Base-by-base conservation (phyloP, 2,888 invertebrate genomes). In the Suillia variegata region DNA sequence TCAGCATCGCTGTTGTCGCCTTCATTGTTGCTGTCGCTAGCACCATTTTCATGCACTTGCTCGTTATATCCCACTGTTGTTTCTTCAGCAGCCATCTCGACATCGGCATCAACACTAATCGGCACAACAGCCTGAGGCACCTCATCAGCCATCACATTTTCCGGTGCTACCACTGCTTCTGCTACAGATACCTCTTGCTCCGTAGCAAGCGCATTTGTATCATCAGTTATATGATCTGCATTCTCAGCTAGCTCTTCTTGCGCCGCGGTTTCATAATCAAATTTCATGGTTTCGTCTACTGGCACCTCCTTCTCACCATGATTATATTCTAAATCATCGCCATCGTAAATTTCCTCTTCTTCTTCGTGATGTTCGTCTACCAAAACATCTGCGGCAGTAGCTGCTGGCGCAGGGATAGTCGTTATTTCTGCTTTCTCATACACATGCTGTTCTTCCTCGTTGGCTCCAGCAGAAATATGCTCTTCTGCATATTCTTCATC, bases 401-500 rank as follows among this genome's bases (percentile, higher is more conserved):
- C 61, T 24, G 50, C 58, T 10, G 67, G 66, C 8, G 60, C 17
- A 34, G 31, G 63, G 60, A 66, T 64, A 26, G 63, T 38, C 33
- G 42, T 31, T 17, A 12, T 12, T 22, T 48, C 50, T 6, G 20
- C 24, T n/a, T 42, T 57, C 15, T 68, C 66, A 54, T 54, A 51
- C 15, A 12, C 26, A 38, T 54, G 47, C 1, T 24, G 17, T 2
- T 54, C 42, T 38, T 51, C 45, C 5, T 59, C 33, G 13, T 69
- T 62, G 26, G 26, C 26, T n/a, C 3, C 15, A 12, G 6, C 31
- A 31, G 31, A 8, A 12, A 31, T 12, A 18, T 61, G 55, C 59
- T 73, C 75, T 57, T 77, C 77, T 1, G 63, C 54, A 33, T 76
- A 75, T 53, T 80, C 79, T 53, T 77, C 78, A 6, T 80, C 80